Base-by-base conservation (phyloP, 2,797 vertebrate species). In the Valencia hispanica region DNA sequence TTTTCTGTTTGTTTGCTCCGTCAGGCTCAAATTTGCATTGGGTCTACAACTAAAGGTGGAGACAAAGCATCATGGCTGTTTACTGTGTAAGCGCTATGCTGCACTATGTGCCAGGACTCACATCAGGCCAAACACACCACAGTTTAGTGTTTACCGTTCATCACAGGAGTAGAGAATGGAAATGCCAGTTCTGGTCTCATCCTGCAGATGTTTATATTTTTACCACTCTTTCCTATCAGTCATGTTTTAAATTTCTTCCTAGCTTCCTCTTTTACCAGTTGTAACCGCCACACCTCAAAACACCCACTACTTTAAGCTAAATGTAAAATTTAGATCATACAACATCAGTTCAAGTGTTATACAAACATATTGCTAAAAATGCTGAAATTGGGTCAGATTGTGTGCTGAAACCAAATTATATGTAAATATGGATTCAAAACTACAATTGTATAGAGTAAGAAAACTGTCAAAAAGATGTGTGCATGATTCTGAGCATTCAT, bases 1-100 rank as follows among this genome's bases (percentile, higher is more conserved):
- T 30, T 27, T 47, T 11, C 41, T 69, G 50, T 32, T 45, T 69
- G 25, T 48, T 36, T 3, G 0, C 22, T 53, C 74, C 25, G 69
- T 63, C 4, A 11, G 75, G 34, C 53, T 53, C 20, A 78, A 71
- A 66, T 73, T 82, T 83, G 83, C 53, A 81, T 85, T 82, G 68
- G 32, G 71, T 72, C 41, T 75, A 41, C 1, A 72, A 22, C 18
- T 69, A 9, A 78, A 85, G 70, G 47, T 83, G 85, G 78, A 83
- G 87, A 79, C 84, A 48, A 10, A 79, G 72, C 68, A 63, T 39
- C 70, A 3, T 34, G 72, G 73, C 85, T 89, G 75, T 22, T 41
- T 41, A 82, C 68, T 51, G 9, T 88, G 68, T 79, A 66, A 80
- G 43, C 75, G 77, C 1, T 41, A 12, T 36, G 48, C 61, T 81